Evolutionary conservation across 1,140 invertebrate species (phyloP).

Genomic region (Diorhabda carinulata): DNA sequence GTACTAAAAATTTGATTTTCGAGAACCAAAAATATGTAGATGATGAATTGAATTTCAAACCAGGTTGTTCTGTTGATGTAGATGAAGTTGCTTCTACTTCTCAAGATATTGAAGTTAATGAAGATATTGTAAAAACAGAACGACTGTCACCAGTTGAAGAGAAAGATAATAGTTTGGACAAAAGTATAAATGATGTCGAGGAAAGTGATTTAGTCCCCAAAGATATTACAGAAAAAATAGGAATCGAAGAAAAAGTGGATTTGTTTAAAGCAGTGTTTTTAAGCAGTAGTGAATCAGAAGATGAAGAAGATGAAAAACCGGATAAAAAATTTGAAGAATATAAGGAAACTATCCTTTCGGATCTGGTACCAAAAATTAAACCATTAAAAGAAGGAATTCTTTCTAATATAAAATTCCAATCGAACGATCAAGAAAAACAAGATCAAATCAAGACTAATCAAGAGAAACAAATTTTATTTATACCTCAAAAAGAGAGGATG

Average conservation of each 20-base stretch:
- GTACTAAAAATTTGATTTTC: constrained; percentile 44
- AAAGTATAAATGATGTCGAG: constrained; percentile 3
- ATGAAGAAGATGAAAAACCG: constrained; percentile 30
- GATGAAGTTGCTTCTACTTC: not conserved
- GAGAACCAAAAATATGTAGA: constrained; percentile 42
- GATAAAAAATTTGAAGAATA: constrained; percentile 32
- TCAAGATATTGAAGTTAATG: constrained; percentile 11
- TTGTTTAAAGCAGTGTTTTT: constrained; percentile 45
- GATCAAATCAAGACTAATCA: not conserved
- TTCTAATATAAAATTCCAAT: constrained; percentile 38
- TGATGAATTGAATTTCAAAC: constrained; percentile 27
- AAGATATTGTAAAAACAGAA: constrained; percentile 12
- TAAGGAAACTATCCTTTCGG: constrained; percentile 34
- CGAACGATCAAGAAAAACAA: constrained; percentile 25
- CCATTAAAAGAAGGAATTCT: constrained; percentile 43
- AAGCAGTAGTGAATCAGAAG: constrained; percentile 43
- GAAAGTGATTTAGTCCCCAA: constrained; percentile 15
- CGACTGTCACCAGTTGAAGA: not conserved
- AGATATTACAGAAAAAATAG: constrained; percentile 43
- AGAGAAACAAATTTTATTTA: not conserved
- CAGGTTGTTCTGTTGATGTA: constrained; percentile 28
- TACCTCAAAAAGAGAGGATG: constrained; percentile 5
- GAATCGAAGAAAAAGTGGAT: constrained; percentile 42
- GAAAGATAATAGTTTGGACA: constrained; percentile 1
- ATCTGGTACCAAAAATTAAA: constrained; percentile 44